Evolutionary conservation across 2,797 vertebrate species (phyloP), one percentile per base, ranked within the genome.

Genomic region (Oreortyx pictus): DNA sequence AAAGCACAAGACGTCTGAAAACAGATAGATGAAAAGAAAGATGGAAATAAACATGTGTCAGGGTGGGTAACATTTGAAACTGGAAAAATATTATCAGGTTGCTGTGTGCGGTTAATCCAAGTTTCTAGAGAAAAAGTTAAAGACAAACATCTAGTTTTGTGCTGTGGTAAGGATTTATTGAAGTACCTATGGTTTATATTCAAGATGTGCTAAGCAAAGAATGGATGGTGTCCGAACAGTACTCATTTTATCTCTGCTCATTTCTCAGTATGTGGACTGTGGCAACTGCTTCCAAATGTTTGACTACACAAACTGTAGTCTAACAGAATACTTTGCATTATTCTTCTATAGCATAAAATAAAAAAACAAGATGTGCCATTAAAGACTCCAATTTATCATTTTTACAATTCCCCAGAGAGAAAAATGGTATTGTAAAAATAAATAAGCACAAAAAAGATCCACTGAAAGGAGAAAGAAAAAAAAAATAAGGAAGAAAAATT

Each of bases 61-160:
- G 41, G n/a, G 39, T 65, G 29, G 90, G 59, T 62, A 90, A 89
- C 82, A 54, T 65, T 62, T 17, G 75, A 49, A 92, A 93, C 24
- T 18, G 8, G 59, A 73, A 87, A 90, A 57, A 52, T 3, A 25
- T 71, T 71, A 82, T 56, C 49, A 85, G 52, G 7, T 65, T 82
- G 76, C 46, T 77, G n/a, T 0, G 1, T 49, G 29, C 39, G 35
- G 50, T 85, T 46, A 87, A 81, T 59, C 24, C 31, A 80, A 65
- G 18, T 37, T 57, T 86, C 66, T 68, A 75, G 68, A 92, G 46
- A 20, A 90, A 87, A 82, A 3, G 46, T 1, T 85, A 41, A 61
- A 90, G 39, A 61, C 10, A 43, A 78, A 84, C 29, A 79, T 56
- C 35, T 78, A 31, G 0, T 80, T 93, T 82, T 82, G 39, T 61